A percentile compares a stretch with the other conserved stretches of the same genome.
Conservation (phyloP, 2,797 vertebrate species). For the Dendrocincla tyrannina region DNA sequence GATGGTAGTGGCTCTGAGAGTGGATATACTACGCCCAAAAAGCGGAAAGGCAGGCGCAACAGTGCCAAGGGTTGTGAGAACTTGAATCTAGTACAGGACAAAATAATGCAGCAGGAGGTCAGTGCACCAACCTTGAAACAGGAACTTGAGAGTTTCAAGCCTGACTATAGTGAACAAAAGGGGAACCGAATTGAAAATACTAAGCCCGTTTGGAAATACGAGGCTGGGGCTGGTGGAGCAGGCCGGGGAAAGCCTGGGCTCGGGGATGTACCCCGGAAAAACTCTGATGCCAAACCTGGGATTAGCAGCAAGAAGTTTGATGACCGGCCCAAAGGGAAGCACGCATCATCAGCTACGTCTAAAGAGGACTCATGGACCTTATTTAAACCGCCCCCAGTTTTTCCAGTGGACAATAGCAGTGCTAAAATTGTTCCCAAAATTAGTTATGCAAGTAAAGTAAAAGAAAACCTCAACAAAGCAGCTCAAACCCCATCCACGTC, state of each 20-base stretch:
- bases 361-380: constrained; percentile 99
- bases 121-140: constrained; percentile 69
- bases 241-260: constrained; percentile 74
- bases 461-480: constrained; percentile 99
- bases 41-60: constrained; percentile 89
- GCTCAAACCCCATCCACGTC: constrained; percentile 81
- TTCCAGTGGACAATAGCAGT: constrained; percentile 99
- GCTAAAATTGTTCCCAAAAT: constrained; percentile 99
- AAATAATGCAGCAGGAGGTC: constrained; percentile 85
- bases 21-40: constrained; percentile 94
- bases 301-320: constrained; percentile 88
- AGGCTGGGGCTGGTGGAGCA: constrained; percentile 68
- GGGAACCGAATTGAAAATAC: constrained; percentile 81
- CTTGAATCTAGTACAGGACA: constrained; percentile 85
- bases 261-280: constrained; percentile 87
- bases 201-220: constrained; percentile 79
- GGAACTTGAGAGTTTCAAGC: constrained; percentile 79
- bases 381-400: constrained; percentile 97
- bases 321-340: constrained; percentile 92
- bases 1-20: constrained; percentile 95
- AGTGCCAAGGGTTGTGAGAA: constrained; percentile 87
- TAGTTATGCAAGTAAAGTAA: constrained; percentile 99
- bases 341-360: constrained; percentile 77
- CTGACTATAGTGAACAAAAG: constrained; percentile 82
- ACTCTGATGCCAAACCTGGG: constrained; percentile 87